Percentiles rank a stretch among this genome's conserved stretches.
phyloP scores from a whole-genome alignment of 2,113 vertebrate species.

The Amblyornis subalaris region DNA sequence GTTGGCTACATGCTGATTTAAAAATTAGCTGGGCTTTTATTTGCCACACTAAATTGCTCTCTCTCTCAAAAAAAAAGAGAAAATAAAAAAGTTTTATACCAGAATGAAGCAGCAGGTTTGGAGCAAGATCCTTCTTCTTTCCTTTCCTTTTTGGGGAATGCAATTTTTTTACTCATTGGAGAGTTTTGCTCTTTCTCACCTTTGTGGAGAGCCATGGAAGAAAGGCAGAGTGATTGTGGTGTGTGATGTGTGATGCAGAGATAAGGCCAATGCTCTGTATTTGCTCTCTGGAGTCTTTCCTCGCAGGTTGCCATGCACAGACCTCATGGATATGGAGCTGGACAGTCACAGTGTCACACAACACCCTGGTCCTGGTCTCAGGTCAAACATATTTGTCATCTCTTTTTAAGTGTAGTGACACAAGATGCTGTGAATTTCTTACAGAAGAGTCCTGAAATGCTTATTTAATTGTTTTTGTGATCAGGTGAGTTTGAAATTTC shows the following conservation, averaged over 20 bases:
- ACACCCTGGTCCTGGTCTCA: background rate
- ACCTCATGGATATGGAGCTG: background rate
- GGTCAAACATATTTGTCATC: background rate
- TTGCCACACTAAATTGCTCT: constrained; percentile 75
- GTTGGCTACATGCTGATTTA: constrained; percentile 82
- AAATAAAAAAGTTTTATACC: constrained; percentile 49
- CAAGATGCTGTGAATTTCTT: background rate
- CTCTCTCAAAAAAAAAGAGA: background rate
- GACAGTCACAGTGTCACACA: background rate
- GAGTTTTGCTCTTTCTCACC: background rate
- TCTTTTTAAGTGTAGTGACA: background rate
- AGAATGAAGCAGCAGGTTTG: constrained; percentile 50
- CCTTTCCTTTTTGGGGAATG: background rate
- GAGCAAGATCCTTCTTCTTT: constrained; percentile 35
- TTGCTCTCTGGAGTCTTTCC: background rate
- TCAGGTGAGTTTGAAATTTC: background rate
- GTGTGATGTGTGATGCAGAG: background rate
- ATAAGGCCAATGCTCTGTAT: background rate
- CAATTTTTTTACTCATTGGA: background rate
- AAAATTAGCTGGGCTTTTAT: constrained; percentile 82
- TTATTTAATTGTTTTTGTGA: background rate
- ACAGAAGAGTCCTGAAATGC: background rate
- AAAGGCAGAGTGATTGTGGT: background rate
- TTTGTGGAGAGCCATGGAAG: background rate
- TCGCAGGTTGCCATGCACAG: too few species aligned